A percentile compares a stretch with the other conserved stretches of the same genome.
Evolutionary conservation across 1,140 invertebrate genomes (phyloP).

Genomic region (Ips typographus): DNA sequence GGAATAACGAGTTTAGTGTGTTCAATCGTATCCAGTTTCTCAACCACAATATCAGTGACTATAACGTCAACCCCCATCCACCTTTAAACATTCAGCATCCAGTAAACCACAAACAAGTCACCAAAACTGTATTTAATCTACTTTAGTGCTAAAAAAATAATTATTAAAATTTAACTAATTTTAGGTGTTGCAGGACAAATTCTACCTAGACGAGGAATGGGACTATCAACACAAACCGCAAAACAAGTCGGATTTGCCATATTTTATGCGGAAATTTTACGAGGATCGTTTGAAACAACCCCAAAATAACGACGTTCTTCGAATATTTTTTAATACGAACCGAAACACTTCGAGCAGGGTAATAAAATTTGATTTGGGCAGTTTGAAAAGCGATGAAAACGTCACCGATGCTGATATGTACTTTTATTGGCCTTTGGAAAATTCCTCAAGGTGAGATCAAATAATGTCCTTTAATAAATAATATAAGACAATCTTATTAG

Average conservation of each 20-base stretch:
- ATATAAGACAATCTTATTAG: slow-evolving; percentile 10
- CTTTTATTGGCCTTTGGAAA: slow-evolving; percentile 42
- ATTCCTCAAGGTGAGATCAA: slow-evolving; percentile 31
- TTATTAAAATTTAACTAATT: not conserved
- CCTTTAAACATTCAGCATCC: slow-evolving; percentile 4
- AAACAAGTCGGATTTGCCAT: slow-evolving; percentile 32
- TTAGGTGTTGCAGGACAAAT: not conserved
- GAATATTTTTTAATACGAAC: slow-evolving; percentile 39
- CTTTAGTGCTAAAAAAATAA: not conserved
- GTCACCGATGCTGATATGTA: slow-evolving; percentile 43
- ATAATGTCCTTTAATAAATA: not conserved
- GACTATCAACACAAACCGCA: slow-evolving; percentile 31
- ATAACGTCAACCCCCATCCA: slow-evolving; percentile 19
- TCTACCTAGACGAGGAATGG: slow-evolving; percentile 40
- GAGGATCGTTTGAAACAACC: slow-evolving; percentile 20
- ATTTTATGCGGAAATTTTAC: slow-evolving; percentile 39
- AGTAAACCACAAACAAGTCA: not conserved
- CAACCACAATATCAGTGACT: slow-evolving; percentile 38
- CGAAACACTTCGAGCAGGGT: slow-evolving; percentile 33
- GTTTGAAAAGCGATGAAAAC: slow-evolving; percentile 31
- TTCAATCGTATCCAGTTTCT: slow-evolving; percentile 33
- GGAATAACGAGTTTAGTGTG: slow-evolving; percentile 35
- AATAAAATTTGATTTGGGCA: slow-evolving; percentile 43
- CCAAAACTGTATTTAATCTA: not conserved
- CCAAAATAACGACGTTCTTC: slow-evolving; percentile 22